Conservation (phyloP, 2,113 vertebrate species). For the Diadophis punctatus region DNA sequence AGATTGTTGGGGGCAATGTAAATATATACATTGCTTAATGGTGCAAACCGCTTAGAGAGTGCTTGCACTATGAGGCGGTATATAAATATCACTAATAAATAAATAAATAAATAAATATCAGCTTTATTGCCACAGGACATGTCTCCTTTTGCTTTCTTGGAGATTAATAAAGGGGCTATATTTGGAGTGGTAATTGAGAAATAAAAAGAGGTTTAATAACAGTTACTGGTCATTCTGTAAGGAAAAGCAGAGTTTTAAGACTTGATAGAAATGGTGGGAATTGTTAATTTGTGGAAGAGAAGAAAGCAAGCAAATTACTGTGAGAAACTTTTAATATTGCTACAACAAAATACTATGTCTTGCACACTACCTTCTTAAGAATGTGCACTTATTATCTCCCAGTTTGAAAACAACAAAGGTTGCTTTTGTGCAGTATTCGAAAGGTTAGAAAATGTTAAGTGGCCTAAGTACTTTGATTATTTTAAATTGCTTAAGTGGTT, state of each 20-base stretch:
- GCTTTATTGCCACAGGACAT: neutral
- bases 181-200: neutral
- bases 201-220: neutral
- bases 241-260: neutral
- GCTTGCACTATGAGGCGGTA: no score
- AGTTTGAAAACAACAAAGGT: neutral
- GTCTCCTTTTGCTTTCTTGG: neutral
- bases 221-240: neutral
- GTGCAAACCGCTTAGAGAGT: no score
- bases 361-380: neutral
- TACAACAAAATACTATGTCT: neutral
- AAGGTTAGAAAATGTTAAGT: constrained; percentile 21
- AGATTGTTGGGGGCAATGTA: no score
- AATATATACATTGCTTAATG: no score
- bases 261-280: neutral
- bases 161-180: neutral
- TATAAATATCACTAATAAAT: no score
- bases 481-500: constrained; percentile 53
- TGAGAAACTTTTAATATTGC: neutral
- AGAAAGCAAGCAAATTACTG: neutral
- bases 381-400: no score
- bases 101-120: no score
- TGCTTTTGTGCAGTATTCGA: neutral
- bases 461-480: constrained; percentile 46
- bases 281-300: neutral